Evolutionary conservation across 2,113 vertebrate genomes (phyloP), one percentile per base, ranked within the genome.

Genomic region (Grammomys dolichurus): DNA sequence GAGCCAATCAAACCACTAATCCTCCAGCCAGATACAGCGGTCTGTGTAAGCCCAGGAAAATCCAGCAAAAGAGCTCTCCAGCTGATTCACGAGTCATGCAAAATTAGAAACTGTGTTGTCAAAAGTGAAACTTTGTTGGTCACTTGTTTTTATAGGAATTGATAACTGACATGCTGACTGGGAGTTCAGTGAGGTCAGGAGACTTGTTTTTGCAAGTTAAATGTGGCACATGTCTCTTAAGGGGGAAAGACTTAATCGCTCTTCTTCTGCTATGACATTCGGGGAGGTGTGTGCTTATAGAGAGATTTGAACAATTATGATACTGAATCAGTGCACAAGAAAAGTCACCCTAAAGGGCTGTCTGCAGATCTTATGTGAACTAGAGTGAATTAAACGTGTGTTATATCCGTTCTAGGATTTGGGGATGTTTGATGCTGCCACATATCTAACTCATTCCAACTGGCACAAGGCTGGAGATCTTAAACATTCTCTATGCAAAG

Each of bases 131-230:
- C 20, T 48, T 81, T 14, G 8, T 8, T 33, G 43, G 70, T 58
- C 43, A 63, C 36, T 93, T 82, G 22, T 75, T 90, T n/a, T 93
- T 48, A 63, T 1, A 48, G 33, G 46, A 87, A 81, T 11, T 24
- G 40, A 51, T 72, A 85, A 70, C 24, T 17, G 48, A 60, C 58
- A 56, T 0, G 48, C 36, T 43, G 43, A 20, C 85, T 40, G 84
- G 19, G 63, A 78, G 65, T 48, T 75, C 43, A 73, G 26, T 3
- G 19, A 67, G 78, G 70, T 60, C 77, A 36, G 31, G 48, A 36
- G n/a, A 80, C 75, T 88, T 51, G 28, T 16, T 89, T 92, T 88
- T 76, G 46, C 33, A 73, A 90, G 31, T 86, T 95, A 91, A 93
- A 78, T 63, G 36, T 20, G 56, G 92, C 36, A 58, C 12, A 22